Evolutionary conservation across 2,888 invertebrate species (phyloP).

Genomic region (Hylaea fasciaria): DNA sequence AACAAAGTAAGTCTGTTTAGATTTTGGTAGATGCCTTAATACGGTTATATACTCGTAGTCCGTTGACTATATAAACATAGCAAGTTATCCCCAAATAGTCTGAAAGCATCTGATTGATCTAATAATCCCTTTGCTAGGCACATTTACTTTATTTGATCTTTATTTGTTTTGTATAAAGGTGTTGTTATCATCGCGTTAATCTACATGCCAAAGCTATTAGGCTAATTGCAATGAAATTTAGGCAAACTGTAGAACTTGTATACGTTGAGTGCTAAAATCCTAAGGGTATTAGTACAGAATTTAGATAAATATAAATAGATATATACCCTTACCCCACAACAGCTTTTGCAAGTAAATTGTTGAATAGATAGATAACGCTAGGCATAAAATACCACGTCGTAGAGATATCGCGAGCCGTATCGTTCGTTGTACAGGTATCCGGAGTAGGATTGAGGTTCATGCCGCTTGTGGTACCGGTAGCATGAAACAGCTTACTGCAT

Average conservation of each 20-base stretch:
- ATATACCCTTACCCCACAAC: constrained; percentile 29
- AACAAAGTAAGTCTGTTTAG: constrained; percentile 38
- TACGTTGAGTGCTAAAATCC: constrained; percentile 17
- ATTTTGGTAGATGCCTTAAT: constrained; percentile 35
- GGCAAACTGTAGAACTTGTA: constrained; percentile 18
- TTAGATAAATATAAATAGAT: constrained; percentile 30
- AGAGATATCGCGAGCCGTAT: constrained; percentile 21
- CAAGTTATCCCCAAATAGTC: constrained; percentile 14
- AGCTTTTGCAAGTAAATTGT: constrained; percentile 35
- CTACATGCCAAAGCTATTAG: constrained; percentile 4
- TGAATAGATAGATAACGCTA: constrained; percentile 26
- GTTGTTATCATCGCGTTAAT: constrained; percentile 11
- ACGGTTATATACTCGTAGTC: constrained; percentile 26
- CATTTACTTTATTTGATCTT: neutral
- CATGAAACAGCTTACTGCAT: constrained; percentile 84
- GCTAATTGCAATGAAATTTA: constrained; percentile 17
- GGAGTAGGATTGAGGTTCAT: constrained; percentile 56
- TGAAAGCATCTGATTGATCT: constrained; percentile 6
- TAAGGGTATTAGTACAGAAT: constrained; percentile 7
- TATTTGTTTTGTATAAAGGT: constrained; percentile 13
- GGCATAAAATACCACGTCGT: constrained; percentile 23
- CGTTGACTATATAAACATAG: no score
- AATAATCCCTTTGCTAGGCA: constrained; percentile 13
- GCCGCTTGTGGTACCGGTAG: constrained; percentile 73
- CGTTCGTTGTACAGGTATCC: constrained; percentile 19